These are phyloP conservation scores for Poecilobothrus nobilitatus DNA, from an alignment of 2,888 invertebrate genomes.

Conservation along the genomic window DNA sequence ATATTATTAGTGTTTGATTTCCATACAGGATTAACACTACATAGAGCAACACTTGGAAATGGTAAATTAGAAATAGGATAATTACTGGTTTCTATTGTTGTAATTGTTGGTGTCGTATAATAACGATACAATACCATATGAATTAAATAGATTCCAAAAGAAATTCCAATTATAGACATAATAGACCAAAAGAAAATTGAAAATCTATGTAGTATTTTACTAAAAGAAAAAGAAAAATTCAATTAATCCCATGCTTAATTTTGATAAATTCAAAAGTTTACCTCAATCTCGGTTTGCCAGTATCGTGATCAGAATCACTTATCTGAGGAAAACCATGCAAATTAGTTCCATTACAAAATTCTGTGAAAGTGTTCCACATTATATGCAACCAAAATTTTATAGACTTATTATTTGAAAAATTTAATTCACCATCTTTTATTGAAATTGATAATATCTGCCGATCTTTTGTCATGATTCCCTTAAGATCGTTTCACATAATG, in stretches of 20 bases:
- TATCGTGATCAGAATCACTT: neutral
- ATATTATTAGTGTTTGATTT: constrained; percentile 43
- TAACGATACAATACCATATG: constrained; percentile 28
- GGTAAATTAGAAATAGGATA: constrained; percentile 57
- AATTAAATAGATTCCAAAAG: constrained; percentile 28
- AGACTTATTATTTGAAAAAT: constrained; percentile 20
- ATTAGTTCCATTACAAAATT: neutral
- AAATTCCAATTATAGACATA: constrained; percentile 23
- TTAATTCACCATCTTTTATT: neutral
- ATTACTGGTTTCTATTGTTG: constrained; percentile 50
- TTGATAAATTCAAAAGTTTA: neutral
- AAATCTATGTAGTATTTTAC: neutral
- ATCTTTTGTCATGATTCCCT: too few relatives aligned
- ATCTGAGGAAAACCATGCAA: constrained; percentile 8
- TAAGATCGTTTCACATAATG: too few relatives aligned
- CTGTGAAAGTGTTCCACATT: neutral
- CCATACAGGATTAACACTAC: constrained; percentile 53
- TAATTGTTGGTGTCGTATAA: constrained; percentile 29
- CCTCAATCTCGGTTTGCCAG: neutral
- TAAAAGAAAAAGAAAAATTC: neutral
- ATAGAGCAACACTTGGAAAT: constrained; percentile 57
- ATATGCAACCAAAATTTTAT: neutral
- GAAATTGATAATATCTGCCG: neutral
- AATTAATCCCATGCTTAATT: too few relatives aligned
- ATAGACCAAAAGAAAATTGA: constrained; percentile 18